Base-by-base conservation (phyloP, 2,113 vertebrate genomes). In the Recurvirostra avosetta region DNA sequence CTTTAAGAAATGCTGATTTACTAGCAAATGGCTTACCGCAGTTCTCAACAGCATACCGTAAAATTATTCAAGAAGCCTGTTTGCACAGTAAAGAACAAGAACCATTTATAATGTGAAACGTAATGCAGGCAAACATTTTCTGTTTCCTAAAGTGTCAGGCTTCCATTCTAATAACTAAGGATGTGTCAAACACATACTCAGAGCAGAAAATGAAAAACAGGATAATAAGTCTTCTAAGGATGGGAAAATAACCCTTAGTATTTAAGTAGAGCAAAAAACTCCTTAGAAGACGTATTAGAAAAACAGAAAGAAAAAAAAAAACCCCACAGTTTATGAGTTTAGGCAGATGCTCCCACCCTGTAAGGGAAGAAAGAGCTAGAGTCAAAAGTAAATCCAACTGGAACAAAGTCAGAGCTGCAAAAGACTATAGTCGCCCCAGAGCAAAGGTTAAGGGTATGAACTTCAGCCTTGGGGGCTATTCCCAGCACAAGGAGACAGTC, bases 21-120 rank as follows among this genome's bases (percentile, higher is more conserved):
- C 78, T 90, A 63, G 78, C 72, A 94, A 92, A 94, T 84, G 77
- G 52, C 50, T 93, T 74, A 77, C 75, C 6, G 29, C 71, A 71
- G 93, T 34, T 91, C 85, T 93, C 77, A 79, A 36, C 55, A 86
- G 86, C 38, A 16, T 49, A 75, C 63, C 23, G 3, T 36, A 76
- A 91, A 97, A 96, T 95, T 93, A 96, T 94, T 96, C 82, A 86
- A 87, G 97, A 53, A 92, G 65, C 41, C 84, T 67, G 62, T 88
- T 82, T 91, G 81, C 30, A 43, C 56, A 38, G 88, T 41, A 82
- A 93, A 96, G 73, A 94, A 67, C 70, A 92, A 97, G 82, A 91
- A 66, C 63, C 90, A 96, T 95, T 94, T 92, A 96, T 38, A 95
- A 86, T 8, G 10, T 55, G 71, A 95, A 96, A 68, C 45, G 5